A percentile compares a stretch with the other conserved stretches of the same genome.
phyloP scores from a whole-genome alignment of 2,888 invertebrate species.

The Chirona hameri region DNA sequence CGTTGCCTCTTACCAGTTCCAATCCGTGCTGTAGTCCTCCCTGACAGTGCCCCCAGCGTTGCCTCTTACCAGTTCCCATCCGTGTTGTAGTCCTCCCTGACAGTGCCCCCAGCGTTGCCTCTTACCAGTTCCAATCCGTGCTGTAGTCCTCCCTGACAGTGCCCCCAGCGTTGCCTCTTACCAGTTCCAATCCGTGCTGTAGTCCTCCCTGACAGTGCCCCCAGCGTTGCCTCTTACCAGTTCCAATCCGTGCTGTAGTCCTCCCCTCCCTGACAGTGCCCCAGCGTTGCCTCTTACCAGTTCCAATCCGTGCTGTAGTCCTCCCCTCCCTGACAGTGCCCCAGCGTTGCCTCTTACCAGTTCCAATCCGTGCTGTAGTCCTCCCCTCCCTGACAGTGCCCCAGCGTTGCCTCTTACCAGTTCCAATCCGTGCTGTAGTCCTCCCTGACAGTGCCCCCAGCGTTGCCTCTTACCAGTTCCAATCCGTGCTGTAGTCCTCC shows the following conservation, averaged over 20 bases:
- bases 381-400: constrained; percentile 49
- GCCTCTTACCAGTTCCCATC: constrained; percentile 42
- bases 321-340: constrained; percentile 49
- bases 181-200: constrained; percentile 44
- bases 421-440: constrained; percentile 46
- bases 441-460: constrained; percentile 49
- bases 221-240: no score
- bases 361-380: constrained; percentile 46
- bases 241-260: constrained; percentile 46
- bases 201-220: constrained; percentile 49
- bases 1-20: constrained; percentile 45
- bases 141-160: constrained; percentile 49
- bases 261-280: constrained; percentile 49
- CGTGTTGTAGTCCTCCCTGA: constrained; percentile 47
- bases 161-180: no score
- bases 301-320: constrained; percentile 46
- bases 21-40: constrained; percentile 47
- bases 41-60: constrained; percentile 50
- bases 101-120: no score
- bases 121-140: constrained; percentile 41
- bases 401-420: constrained; percentile 44
- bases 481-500: constrained; percentile 47
- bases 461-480: constrained; percentile 40
- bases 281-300: constrained; percentile 44
- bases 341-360: constrained; percentile 44